Base-by-base conservation (phyloP, 2,888 invertebrate species). In the Tholera decimalis region DNA sequence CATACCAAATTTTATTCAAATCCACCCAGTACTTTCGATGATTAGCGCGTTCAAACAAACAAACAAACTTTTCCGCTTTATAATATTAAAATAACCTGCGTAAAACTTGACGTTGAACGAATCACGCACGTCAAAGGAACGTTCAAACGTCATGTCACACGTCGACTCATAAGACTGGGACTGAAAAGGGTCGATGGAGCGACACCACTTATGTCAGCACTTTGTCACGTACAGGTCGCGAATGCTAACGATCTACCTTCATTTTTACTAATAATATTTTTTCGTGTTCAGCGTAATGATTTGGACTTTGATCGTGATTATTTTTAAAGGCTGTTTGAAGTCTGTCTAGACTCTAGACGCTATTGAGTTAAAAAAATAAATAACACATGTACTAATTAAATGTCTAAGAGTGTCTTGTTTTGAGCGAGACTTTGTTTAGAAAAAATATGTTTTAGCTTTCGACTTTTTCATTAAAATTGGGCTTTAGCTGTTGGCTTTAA, bases 181-280 rank as follows among this genome's bases (percentile, higher is more conserved):
- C 67, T 85, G 88, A 90, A 76, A 84, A 90, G 91, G 91, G 90
- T 91, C 88, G 86, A 88, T 83, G 84, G 77, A 74, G 79, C 74
- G 79, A 77, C 83, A 84, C 78, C 84, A 77, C 84, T 87, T 86
- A 83, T 88, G 92, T 92, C 91, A 91, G 89, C 91, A 85, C 83
- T 84, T 85, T 89, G 89, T 92, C 91, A 88, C 77, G 80, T 66
- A 71, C 89, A 88, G 85, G 83, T 84, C 83, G 73, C 68, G 68
- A 75, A 72, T 77, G 84, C 83, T 89, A 89, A 91, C 86, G 87
- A 91, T 79, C 83, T 77, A 73, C 69, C 81, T 83, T 79, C 80
- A 75, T 81, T 79, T 77, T 54, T 50, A 63, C 70, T 61, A 70
- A 70, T 68, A 55, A 50, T 57, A 72, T 76, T 80, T 81, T 79